Evolutionary conservation across 2,888 invertebrate genomes (phyloP).

Genomic region (Apomyelois bistriatella): DNA sequence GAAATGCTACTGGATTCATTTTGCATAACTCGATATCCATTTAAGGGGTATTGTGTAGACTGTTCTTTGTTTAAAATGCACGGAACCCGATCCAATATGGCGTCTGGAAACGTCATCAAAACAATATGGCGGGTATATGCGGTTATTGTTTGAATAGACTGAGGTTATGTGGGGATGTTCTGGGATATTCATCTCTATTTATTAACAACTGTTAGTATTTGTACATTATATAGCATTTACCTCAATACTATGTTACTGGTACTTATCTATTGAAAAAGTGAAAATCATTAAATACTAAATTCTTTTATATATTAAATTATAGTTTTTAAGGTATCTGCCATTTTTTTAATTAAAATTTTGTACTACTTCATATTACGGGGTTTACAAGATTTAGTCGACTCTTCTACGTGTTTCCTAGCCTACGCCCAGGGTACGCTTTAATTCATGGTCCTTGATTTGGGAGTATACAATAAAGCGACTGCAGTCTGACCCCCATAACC

Average conservation of each 20-base stretch:
- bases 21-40: constrained; percentile 7
- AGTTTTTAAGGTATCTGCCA: too few species aligned
- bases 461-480: too few species aligned
- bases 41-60: constrained; percentile 42
- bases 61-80: constrained; percentile 52
- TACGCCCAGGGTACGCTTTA: too few species aligned
- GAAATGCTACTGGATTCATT: neutral
- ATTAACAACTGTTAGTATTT: neutral
- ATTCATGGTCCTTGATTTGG: too few species aligned
- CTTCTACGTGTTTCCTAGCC: too few species aligned
- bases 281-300: too few species aligned
- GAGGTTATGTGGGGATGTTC: neutral
- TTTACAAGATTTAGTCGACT: too few species aligned
- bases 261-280: too few species aligned
- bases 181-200: neutral
- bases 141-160: constrained; percentile 54
- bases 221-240: neutral
- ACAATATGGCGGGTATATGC: constrained; percentile 56
- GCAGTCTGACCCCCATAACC: too few species aligned
- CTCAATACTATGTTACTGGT: neutral
- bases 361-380: too few species aligned
- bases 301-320: too few species aligned
- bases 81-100: constrained; percentile 48
- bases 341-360: too few species aligned
- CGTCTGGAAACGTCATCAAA: constrained; percentile 55